phyloP scores from a whole-genome alignment of 2,888 invertebrate genomes.

The Eupithecia vulgata region DNA sequence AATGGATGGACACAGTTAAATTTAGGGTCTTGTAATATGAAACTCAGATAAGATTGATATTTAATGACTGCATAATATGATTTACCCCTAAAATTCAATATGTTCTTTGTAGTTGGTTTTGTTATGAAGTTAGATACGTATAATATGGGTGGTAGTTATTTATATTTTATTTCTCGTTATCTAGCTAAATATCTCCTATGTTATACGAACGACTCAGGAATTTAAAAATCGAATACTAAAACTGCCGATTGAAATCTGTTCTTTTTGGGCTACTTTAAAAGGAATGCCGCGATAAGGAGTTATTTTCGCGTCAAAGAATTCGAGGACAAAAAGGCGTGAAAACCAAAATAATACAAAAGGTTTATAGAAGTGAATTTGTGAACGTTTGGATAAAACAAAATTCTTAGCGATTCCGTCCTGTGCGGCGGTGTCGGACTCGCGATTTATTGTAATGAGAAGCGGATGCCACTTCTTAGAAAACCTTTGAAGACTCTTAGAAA shows the following conservation, averaged over 20 bases:
- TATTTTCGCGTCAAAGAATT: constrained; percentile 82
- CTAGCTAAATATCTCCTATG: constrained; percentile 13
- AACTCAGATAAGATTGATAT: background rate
- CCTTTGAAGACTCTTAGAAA: constrained; percentile 73
- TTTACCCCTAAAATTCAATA: background rate
- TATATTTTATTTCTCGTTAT: background rate
- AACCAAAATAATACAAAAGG: constrained; percentile 82
- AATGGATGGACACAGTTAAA: background rate
- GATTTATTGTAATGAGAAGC: constrained; percentile 81
- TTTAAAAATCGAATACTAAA: constrained; percentile 73
- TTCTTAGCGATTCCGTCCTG: constrained; percentile 83
- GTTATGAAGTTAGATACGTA: background rate
- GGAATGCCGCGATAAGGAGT: constrained; percentile 82
- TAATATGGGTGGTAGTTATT: background rate
- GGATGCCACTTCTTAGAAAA: constrained; percentile 79
- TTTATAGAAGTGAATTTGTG: constrained; percentile 83
- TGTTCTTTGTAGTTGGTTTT: background rate
- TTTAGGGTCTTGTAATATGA: background rate
- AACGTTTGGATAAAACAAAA: constrained; percentile 83
- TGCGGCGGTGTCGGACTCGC: constrained; percentile 79
- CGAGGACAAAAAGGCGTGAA: constrained; percentile 83
- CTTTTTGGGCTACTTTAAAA: constrained; percentile 79
- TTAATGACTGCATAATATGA: background rate
- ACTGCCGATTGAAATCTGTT: constrained; percentile 66
- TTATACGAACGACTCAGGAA: constrained; percentile 61